Evolutionary conservation across 2,797 vertebrate species (phyloP).

Genomic region (Delichon dasypus): DNA sequence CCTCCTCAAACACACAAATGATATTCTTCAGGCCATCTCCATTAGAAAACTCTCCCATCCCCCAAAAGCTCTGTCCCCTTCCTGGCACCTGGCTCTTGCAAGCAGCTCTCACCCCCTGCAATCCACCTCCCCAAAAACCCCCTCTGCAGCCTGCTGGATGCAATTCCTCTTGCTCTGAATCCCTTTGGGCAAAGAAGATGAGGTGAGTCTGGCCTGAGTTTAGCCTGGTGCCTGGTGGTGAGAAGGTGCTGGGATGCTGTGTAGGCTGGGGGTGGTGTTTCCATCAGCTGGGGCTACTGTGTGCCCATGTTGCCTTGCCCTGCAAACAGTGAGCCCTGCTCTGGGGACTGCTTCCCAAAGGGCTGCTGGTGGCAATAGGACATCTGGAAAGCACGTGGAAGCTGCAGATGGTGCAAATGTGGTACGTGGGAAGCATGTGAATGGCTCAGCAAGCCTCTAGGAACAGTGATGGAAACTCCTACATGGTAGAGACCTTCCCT

Average conservation of each 20-base stretch:
- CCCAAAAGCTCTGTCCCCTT: background rate
- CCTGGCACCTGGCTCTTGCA: background rate
- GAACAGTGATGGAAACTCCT: slow-evolving; percentile 37
- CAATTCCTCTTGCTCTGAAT: background rate
- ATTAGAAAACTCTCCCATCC: background rate
- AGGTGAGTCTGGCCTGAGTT: background rate
- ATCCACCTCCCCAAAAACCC: background rate
- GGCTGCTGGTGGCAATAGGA: background rate
- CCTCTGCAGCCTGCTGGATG: background rate
- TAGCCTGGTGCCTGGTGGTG: background rate
- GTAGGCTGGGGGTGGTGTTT: background rate
- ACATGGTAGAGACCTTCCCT: background rate
- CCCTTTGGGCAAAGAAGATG: background rate
- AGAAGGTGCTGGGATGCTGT: background rate
- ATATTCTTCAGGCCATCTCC: background rate
- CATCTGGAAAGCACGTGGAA: slow-evolving; percentile 23
- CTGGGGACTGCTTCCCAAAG: background rate
- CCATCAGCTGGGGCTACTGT: background rate
- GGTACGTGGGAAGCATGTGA: slow-evolving; percentile 43
- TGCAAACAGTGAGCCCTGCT: background rate
- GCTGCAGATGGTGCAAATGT: slow-evolving; percentile 47
- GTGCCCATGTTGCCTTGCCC: background rate
- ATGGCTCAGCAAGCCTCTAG: slow-evolving; percentile 48
- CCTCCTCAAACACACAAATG: background rate
- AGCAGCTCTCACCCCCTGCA: background rate